Evolutionary conservation across 2,797 vertebrate species (phyloP).

Genomic region (Lepus townsendii): DNA sequence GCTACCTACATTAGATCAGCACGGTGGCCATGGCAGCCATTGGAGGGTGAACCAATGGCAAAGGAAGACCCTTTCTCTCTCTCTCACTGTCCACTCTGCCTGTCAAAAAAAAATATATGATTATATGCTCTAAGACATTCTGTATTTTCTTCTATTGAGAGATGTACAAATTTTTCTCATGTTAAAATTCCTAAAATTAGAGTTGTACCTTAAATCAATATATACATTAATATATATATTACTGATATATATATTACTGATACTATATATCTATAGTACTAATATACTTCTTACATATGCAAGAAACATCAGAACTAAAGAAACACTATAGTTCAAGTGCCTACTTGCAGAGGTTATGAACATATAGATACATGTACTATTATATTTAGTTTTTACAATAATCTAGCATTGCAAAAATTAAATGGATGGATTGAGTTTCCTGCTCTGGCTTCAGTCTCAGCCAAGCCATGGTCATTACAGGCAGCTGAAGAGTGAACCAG

Average conservation of each 20-base stretch:
- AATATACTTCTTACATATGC: neutral
- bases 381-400: neutral
- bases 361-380: neutral
- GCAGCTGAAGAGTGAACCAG: too few relatives aligned
- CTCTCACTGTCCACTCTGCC: too few relatives aligned
- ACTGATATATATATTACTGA: too few relatives aligned
- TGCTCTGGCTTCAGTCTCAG: too few relatives aligned
- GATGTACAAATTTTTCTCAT: neutral
- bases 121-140: neutral
- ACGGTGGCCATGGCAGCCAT: too few relatives aligned
- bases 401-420: neutral
- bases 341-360: neutral
- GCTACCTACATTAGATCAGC: too few relatives aligned
- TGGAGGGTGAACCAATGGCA: too few relatives aligned
- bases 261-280: neutral
- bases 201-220: neutral
- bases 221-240: neutral
- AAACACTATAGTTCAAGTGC: neutral
- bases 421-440: neutral
- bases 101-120: too few relatives aligned
- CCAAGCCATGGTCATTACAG: too few relatives aligned
- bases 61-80: too few relatives aligned
- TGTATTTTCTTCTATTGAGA: slow-evolving; percentile 25
- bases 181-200: slow-evolving; percentile 45
- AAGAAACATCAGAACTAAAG: neutral